A percentile compares a stretch with the other conserved stretches of the same genome.
These are phyloP conservation scores for Daktulosphaira vitifoliae DNA, from an alignment of 1,140 invertebrate genomes.

Conservation along the genomic window DNA sequence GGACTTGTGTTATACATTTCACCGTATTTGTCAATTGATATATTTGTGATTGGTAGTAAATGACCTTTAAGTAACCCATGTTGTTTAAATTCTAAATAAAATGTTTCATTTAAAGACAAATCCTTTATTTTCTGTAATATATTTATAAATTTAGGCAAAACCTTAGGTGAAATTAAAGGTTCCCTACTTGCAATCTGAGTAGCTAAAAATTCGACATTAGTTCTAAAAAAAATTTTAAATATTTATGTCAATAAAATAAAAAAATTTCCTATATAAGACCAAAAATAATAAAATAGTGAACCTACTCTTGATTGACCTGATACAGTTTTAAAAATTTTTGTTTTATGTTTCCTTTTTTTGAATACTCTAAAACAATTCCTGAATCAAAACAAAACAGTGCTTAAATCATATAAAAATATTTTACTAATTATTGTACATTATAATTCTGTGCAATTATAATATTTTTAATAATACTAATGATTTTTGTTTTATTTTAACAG, in stretches of 20 bases:
- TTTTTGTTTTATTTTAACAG: too few species aligned
- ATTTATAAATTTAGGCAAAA: conserved; percentile 50
- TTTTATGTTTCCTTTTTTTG: not conserved
- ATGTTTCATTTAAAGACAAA: conserved; percentile 43
- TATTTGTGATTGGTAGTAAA: conserved; percentile 67
- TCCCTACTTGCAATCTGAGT: conserved; percentile 47
- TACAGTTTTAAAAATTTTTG: conserved; percentile 18
- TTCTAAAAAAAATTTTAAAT: conserved; percentile 43
- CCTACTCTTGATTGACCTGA: conserved; percentile 2
- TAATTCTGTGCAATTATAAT: too few species aligned
- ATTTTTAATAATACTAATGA: too few species aligned
- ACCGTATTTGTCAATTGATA: conserved; percentile 61
- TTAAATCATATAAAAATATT: too few species aligned
- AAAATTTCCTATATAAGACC: too few species aligned
- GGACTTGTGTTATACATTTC: conserved; percentile 46
- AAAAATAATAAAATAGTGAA: too few species aligned
- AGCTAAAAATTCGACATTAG: conserved; percentile 50
- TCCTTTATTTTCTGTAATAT: conserved; percentile 47
- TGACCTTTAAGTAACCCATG: conserved; percentile 63
- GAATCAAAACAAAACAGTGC: too few species aligned
- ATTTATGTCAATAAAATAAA: too few species aligned
- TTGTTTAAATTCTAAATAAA: too few species aligned
- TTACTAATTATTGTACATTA: too few species aligned
- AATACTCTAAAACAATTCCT: conserved; percentile 23
- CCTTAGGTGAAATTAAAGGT: conserved; percentile 47